phyloP scores from a whole-genome alignment of 2,113 vertebrate genomes.

The Dascyllus trimaculatus region DNA sequence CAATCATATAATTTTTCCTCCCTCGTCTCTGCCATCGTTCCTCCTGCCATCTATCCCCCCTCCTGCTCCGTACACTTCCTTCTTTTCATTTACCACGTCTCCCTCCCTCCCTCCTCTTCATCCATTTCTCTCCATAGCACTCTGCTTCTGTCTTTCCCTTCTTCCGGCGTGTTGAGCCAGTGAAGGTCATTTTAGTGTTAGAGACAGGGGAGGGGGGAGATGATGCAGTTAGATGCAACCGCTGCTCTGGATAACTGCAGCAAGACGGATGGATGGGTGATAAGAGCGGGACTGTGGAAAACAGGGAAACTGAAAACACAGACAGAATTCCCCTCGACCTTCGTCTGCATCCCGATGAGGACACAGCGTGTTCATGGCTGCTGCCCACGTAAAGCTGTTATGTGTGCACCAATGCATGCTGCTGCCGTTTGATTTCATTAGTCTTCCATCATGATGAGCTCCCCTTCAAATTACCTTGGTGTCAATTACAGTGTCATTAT shows the following conservation, averaged over 20 bases:
- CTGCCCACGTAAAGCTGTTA: background rate
- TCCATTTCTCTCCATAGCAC: conserved; percentile 5
- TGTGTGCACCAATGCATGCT: conserved; percentile 9
- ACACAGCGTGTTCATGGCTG: conserved; percentile 11
- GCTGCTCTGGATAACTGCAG: conserved; percentile 59
- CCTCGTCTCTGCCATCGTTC: conserved; percentile 14
- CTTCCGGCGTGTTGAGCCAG: conserved; percentile 54
- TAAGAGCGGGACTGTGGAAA: conserved; percentile 28
- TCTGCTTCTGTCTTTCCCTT: conserved; percentile 40
- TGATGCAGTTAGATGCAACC: conserved; percentile 54
- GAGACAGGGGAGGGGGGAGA: conserved; percentile 45
- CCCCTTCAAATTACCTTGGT: conserved; percentile 33
- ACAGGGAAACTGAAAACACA: conserved; percentile 18
- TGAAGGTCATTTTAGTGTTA: conserved; percentile 78
- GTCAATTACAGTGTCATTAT: conserved; percentile 23
- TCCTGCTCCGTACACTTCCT: conserved; percentile 8
- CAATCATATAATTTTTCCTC: conserved; percentile 16
- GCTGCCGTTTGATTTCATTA: conserved; percentile 59
- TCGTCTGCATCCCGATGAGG: conserved; percentile 38
- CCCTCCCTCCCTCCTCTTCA: background rate
- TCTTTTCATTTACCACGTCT: conserved; percentile 14
- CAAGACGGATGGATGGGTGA: conserved; percentile 50
- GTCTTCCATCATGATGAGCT: conserved; percentile 20
- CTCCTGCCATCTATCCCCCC: background rate
- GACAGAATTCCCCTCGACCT: conserved; percentile 39